These are phyloP conservation scores for Autographa gamma DNA, from an alignment of 2,888 invertebrate species.

Conservation along the genomic window DNA sequence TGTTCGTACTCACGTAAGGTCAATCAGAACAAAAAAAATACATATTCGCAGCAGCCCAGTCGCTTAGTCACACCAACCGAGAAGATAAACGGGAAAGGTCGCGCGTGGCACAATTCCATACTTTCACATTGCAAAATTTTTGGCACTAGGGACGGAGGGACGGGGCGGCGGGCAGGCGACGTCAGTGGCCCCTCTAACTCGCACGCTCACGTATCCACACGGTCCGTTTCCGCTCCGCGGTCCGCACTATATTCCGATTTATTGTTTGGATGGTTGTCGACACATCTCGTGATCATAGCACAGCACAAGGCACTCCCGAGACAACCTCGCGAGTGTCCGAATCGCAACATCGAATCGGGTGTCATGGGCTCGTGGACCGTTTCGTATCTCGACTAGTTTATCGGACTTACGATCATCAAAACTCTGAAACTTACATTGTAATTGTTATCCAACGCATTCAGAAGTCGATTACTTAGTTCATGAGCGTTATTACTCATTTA, in stretches of 20 bases:
- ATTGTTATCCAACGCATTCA: slow-evolving; percentile 98
- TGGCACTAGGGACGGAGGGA: slow-evolving; percentile 86
- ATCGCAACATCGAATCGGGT: slow-evolving; percentile 85
- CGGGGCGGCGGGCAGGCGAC: slow-evolving; percentile 83
- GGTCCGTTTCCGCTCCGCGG: slow-evolving; percentile 74
- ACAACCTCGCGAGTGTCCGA: slow-evolving; percentile 81
- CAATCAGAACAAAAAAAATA: slow-evolving; percentile 73
- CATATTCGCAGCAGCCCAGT: slow-evolving; percentile 69
- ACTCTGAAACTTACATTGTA: slow-evolving; percentile 97
- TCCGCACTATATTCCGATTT: slow-evolving; percentile 69
- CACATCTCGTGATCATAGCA: slow-evolving; percentile 66
- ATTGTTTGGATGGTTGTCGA: slow-evolving; percentile 64
- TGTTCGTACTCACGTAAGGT: slow-evolving; percentile 76
- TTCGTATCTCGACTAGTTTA: slow-evolving; percentile 82
- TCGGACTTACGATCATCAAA: slow-evolving; percentile 82
- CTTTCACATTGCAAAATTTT: slow-evolving; percentile 89
- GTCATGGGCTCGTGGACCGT: slow-evolving; percentile 88
- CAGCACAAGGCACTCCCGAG: slow-evolving; percentile 68
- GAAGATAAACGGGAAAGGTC: slow-evolving; percentile 83
- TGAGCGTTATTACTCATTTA: slow-evolving; percentile 95
- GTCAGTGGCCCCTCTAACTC: slow-evolving; percentile 86
- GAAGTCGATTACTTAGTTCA: slow-evolving; percentile 98
- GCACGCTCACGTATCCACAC: slow-evolving; percentile 82
- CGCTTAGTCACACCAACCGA: slow-evolving; percentile 65
- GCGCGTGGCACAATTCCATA: slow-evolving; percentile 87